Conservation (phyloP, 2,888 invertebrate species). For the Hedychridium roseum region DNA sequence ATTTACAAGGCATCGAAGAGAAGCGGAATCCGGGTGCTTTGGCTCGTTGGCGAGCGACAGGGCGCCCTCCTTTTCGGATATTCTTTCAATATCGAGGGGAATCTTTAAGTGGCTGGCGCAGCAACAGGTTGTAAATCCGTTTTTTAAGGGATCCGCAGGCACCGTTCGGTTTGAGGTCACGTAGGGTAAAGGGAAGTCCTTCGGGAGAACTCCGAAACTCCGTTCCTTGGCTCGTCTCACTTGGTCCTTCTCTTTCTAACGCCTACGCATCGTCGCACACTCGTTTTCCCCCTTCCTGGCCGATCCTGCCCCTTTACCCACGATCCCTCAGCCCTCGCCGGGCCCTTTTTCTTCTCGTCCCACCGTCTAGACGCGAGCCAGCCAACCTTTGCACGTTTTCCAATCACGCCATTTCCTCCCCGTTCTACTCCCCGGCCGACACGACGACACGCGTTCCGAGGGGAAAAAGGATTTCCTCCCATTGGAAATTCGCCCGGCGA, state of each 20-base stretch:
- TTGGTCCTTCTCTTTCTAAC: slow-evolving; percentile 26
- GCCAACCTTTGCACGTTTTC: slow-evolving; percentile 56
- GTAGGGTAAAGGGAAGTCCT: slow-evolving; percentile 58
- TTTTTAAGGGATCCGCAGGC: slow-evolving; percentile 55
- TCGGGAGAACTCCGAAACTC: slow-evolving; percentile 45
- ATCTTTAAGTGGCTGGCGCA: slow-evolving; percentile 62
- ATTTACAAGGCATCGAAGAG: slow-evolving; percentile 53
- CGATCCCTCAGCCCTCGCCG: slow-evolving; percentile 26
- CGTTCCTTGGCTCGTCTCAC: slow-evolving; percentile 33
- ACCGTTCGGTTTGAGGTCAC: slow-evolving; percentile 58
- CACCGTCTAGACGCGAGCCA: slow-evolving; percentile 49
- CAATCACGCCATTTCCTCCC: slow-evolving; percentile 54
- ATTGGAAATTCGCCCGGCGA: slow-evolving; percentile 30
- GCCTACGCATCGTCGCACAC: too few relatives aligned
- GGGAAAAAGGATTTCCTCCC: slow-evolving; percentile 37
- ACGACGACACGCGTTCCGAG: slow-evolving; percentile 3
- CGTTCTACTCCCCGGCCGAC: slow-evolving; percentile 21
- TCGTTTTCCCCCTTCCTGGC: too few relatives aligned
- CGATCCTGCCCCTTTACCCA: too few relatives aligned
- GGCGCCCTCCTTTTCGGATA: slow-evolving; percentile 58
- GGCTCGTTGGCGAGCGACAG: slow-evolving; percentile 30
- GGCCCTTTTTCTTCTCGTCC: slow-evolving; percentile 23
- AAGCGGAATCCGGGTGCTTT: slow-evolving; percentile 1
- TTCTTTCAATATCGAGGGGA: slow-evolving; percentile 65
- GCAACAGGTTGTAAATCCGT: slow-evolving; percentile 65